Evolutionary conservation across 2,888 invertebrate species (phyloP), one percentile per base, ranked within the genome.

Genomic region (Sturmia bella): DNA sequence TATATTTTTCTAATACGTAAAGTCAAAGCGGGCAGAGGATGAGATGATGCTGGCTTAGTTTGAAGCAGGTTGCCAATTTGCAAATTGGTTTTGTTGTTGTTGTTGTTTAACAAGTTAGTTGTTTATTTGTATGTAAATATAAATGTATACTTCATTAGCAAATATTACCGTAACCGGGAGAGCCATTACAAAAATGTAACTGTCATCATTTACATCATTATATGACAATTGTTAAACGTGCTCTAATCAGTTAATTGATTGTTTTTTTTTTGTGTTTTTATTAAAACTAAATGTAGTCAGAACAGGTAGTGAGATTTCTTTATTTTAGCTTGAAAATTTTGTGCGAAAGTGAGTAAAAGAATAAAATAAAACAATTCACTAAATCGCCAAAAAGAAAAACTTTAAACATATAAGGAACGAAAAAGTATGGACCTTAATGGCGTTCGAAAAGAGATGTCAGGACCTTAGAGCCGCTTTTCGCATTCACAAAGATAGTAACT

Each of bases 181-280:
- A 32, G 32, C 50, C 57, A 72, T 72, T 50, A 24, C 41, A 32
- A 48, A n/a, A 45, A 15, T 72, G 63, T 52, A 73, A 69, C 57
- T 69, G 69, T 64, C 64, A 52, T 77, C 59, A 59, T 69, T 59
- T 39, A 45, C 41, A 48, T 41, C 45, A 72, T 50, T 74, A 74
- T 70, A 82, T 54, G 74, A 70, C 64, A 75, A 82, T 70, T 82
- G 70, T 50, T 37, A 54, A 52, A 82, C 82, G 82, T 82, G 82
- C 78, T 74, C 54, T 70, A 70, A 82, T 82, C 69, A 70, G 78
- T 66, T 78, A 82, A 82, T 82, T 74, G 78, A 78, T 70, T 52
- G 24, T 37, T 48, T 64, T 17, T 37, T 37, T 48, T 64, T 17
- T 75, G 21, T 32, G 39, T 56, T 54, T 45, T 63, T 54, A 37